Base-by-base conservation (phyloP, 2,888 invertebrate species). In the Agonopterix heracliana region DNA sequence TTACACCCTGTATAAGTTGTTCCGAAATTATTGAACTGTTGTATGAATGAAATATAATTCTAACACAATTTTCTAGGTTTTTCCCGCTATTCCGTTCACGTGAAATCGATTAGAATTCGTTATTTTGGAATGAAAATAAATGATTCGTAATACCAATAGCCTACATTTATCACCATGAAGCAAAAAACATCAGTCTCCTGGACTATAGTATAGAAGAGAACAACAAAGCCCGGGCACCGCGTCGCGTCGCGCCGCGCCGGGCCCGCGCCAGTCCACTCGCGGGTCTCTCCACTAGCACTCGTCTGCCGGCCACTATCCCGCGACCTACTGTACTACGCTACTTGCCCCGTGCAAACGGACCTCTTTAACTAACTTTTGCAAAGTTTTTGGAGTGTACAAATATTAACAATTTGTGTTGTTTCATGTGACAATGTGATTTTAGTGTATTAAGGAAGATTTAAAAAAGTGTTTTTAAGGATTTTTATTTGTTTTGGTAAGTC, bases 261-360 rank as follows among this genome's bases (percentile, higher is more conserved):
- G 1, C 5, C 10, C 43, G 34, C 8, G 5, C 34, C 54, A 61
- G 61, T 61, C 49, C 38, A 47, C 48, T 47, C 52, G 58, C 58
- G 52, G 49, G 48, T 51, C 44, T 46, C 45, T 13, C 34, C 14
- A 13, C 12, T n/a, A 3, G n/a, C 42, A 14, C 46, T 11, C 49
- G 54, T 9, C 9, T 12, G 10, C 17, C 34, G 44, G 41, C 8
- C 38, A n/a, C n/a, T n/a, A 13, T 38, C 2, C 41, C 14, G 44
- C 11, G 9, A 2, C 11, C 9, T n/a, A n/a, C 4, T 42, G 8
- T 7, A 7, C n/a, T n/a, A n/a, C 10, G 40, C 40, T 12, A 40
- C 13, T 14, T 11, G 42, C 42, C 17, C 42, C 17, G 10, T 5
- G 26, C 11, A 14, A 44, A 34, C 44, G 44, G 44, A 44, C 44